Evolutionary conservation across 2,113 vertebrate species (phyloP).

Genomic region (Gallinago undulata): DNA sequence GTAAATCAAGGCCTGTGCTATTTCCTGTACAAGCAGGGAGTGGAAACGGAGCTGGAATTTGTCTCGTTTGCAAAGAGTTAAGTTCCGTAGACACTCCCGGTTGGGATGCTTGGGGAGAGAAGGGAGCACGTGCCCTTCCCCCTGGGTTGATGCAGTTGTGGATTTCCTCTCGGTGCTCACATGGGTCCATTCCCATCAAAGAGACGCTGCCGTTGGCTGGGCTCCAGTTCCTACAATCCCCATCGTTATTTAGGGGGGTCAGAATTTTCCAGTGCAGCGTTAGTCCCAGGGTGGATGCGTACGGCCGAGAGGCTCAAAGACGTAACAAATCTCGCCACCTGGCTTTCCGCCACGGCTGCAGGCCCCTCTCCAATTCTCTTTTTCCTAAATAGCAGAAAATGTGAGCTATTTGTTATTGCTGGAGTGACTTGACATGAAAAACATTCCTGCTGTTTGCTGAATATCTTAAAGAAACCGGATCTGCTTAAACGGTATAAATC

Average conservation of each 20-base stretch:
- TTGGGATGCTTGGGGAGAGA: neutral
- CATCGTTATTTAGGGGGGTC: neutral
- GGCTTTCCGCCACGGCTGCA: conserved; percentile 27
- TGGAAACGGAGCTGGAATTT: neutral
- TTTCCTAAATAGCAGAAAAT: conserved; percentile 59
- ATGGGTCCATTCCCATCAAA: conserved; percentile 44
- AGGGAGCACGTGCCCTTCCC: conserved; percentile 39
- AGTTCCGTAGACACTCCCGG: neutral
- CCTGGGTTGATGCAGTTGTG: conserved; percentile 42
- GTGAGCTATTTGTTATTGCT: conserved; percentile 57
- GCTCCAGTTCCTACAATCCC: conserved; percentile 35
- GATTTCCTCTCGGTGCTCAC: conserved; percentile 57
- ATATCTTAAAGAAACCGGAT: conserved; percentile 57
- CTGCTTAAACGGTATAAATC: conserved; percentile 37
- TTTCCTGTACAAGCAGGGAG: neutral
- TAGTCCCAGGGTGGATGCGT: neutral
- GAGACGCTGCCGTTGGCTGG: neutral
- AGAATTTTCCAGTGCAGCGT: conserved; percentile 24
- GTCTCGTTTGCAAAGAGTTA: neutral
- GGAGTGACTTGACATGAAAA: conserved; percentile 47
- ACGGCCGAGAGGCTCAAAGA: conserved; percentile 12
- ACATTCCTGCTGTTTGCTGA: conserved; percentile 52
- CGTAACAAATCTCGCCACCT: conserved; percentile 40
- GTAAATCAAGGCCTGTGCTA: neutral
- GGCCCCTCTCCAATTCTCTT: conserved; percentile 49